A percentile compares a stretch with the other conserved stretches of the same genome.
These are phyloP conservation scores for Arenaria interpres DNA, from an alignment of 2,113 vertebrate genomes.

Conservation along the genomic window DNA sequence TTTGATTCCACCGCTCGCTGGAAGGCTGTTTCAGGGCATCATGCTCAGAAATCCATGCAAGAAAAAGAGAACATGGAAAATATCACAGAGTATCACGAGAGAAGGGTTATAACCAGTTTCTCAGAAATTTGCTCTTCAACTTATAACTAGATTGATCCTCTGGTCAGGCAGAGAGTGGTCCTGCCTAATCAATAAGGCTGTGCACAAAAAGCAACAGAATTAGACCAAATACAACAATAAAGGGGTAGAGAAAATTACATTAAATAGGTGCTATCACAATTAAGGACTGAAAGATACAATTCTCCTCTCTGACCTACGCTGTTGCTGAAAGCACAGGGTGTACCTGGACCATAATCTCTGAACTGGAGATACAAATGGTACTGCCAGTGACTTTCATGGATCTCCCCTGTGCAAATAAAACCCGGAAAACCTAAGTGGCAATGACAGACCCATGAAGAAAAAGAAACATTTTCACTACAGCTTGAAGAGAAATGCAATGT, in stretches of 20 bases:
- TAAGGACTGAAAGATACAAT: not conserved
- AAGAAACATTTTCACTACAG: not conserved
- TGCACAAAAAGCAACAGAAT: not conserved
- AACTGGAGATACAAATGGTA: not conserved
- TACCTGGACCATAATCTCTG: not conserved
- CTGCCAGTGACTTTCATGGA: not conserved
- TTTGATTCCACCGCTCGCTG: not conserved
- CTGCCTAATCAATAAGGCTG: not conserved
- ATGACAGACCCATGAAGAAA: not conserved
- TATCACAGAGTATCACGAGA: not conserved
- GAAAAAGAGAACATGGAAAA: not conserved
- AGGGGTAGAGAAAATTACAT: not conserved
- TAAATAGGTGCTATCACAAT: not conserved
- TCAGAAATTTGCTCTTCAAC: not conserved
- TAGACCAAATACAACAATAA: not conserved
- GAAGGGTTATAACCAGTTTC: not conserved
- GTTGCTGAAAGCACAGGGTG: not conserved
- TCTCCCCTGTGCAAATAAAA: not conserved
- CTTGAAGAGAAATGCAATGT: not conserved
- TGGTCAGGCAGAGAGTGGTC: not conserved
- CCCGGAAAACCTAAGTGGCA: not conserved
- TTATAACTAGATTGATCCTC: not conserved
- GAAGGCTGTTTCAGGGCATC: not conserved
- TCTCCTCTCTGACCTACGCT: not conserved
- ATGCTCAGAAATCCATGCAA: not conserved